Percentiles rank a stretch among this genome's conserved stretches.
phyloP scores from a whole-genome alignment of 2,113 vertebrate species.

The Chrysemys picta region DNA sequence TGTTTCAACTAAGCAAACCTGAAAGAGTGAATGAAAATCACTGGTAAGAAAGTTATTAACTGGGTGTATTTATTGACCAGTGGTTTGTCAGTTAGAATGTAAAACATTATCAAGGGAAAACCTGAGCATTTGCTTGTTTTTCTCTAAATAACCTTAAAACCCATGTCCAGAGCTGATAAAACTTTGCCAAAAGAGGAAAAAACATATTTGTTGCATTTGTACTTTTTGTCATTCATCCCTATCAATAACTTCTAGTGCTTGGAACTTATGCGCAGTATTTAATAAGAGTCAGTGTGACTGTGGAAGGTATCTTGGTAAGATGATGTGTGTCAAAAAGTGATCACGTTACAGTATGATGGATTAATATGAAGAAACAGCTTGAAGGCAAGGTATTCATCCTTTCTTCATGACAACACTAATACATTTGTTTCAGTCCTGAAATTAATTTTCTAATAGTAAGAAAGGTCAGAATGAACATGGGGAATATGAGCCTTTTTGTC shows the following conservation, averaged over 20 bases:
- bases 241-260: constrained; percentile 48
- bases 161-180: neutral
- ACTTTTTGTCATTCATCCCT: constrained; percentile 28
- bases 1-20: neutral
- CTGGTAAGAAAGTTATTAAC: neutral
- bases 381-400: constrained; percentile 90
- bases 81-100: constrained; percentile 3
- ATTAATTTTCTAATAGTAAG: constrained; percentile 98
- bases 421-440: constrained; percentile 94
- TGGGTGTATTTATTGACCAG: neutral
- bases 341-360: constrained; percentile 79
- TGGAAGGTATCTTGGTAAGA: constrained; percentile 75
- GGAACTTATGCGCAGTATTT: constrained; percentile 72
- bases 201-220: neutral
- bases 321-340: constrained; percentile 73
- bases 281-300: constrained; percentile 67
- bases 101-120: neutral
- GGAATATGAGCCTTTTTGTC: constrained; percentile 90
- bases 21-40: neutral
- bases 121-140: neutral
- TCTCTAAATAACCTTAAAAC: neutral
- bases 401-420: constrained; percentile 90
- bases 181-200: neutral
- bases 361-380: constrained; percentile 82
- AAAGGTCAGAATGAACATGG: constrained; percentile 94